Percentiles rank a stretch among this genome's conserved stretches.
Evolutionary conservation across 2,888 invertebrate species (phyloP).

Genomic region (Carcina quercana): DNA sequence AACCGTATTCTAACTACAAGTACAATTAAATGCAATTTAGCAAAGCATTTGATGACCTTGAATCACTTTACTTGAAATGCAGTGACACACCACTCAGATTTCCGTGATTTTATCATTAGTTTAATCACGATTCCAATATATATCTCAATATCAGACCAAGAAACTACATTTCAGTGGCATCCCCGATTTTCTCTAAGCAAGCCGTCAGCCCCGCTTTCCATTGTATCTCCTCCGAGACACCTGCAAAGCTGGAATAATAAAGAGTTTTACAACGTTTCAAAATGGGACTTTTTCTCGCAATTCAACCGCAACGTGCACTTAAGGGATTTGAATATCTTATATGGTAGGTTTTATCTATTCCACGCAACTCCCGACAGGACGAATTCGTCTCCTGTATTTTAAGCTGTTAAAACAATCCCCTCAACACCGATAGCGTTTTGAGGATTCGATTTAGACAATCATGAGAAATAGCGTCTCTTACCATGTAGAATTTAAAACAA

Average conservation of each 20-base stretch:
- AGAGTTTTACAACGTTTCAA: conserved; percentile 69
- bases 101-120: conserved; percentile 10
- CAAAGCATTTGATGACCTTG: no score
- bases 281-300: conserved; percentile 71
- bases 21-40: no score
- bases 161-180: conserved; percentile 37
- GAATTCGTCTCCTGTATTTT: conserved; percentile 49
- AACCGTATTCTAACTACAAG: no score
- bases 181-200: conserved; percentile 29
- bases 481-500: background rate
- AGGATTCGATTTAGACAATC: conserved; percentile 10
- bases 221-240: conserved; percentile 61
- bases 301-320: conserved; percentile 72
- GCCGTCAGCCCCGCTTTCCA: conserved; percentile 43
- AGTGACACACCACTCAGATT: no score
- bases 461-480: background rate
- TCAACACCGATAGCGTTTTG: conserved; percentile 22
- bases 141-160: conserved; percentile 16
- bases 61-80: no score
- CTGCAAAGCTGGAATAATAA: conserved; percentile 69
- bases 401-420: conserved; percentile 49
- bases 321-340: conserved; percentile 74
- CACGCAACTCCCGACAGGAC: conserved; percentile 45
- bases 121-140: conserved; percentile 18
- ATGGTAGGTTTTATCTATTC: conserved; percentile 63